Percentiles rank a stretch among this genome's conserved stretches.
These are phyloP conservation scores for Sebastes paucispinis DNA, from an alignment of 2,797 vertebrate genomes.

Conservation along the genomic window DNA sequence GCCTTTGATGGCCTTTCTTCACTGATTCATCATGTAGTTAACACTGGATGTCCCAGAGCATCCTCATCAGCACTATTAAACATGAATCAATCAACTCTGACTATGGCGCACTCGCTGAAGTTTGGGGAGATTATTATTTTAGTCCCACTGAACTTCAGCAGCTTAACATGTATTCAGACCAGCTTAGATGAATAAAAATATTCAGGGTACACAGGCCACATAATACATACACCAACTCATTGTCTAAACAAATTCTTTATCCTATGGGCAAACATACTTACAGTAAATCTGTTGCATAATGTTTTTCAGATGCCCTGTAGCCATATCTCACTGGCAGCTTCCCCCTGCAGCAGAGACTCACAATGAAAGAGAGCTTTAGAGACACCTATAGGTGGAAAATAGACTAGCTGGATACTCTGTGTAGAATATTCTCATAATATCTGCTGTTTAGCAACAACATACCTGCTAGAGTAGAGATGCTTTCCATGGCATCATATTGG, in stretches of 20 bases:
- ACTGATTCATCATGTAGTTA: constrained; percentile 13
- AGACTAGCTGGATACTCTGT: background rate
- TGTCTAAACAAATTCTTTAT: constrained; percentile 6
- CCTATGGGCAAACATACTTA: constrained; percentile 3
- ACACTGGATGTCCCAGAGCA: background rate
- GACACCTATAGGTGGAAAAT: constrained; percentile 62
- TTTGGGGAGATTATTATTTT: background rate
- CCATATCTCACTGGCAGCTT: background rate
- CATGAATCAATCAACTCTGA: background rate
- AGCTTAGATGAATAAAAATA: constrained; percentile 15
- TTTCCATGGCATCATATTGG: background rate
- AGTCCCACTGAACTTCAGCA: constrained; percentile 23
- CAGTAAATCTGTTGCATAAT: constrained; percentile 33
- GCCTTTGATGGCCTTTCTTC: background rate
- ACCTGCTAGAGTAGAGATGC: background rate
- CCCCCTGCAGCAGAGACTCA: background rate
- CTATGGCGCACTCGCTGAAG: background rate
- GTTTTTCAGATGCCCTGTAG: constrained; percentile 27
- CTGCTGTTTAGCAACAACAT: background rate
- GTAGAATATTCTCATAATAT: background rate
- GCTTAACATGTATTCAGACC: constrained; percentile 21
- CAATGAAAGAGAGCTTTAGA: constrained; percentile 39
- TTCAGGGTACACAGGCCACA: background rate
- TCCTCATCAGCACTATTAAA: background rate
- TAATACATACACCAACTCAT: constrained; percentile 10